Evolutionary conservation across 2,888 invertebrate genomes (phyloP), one percentile per base, ranked within the genome.

Genomic region (Diplazon laetatorius): DNA sequence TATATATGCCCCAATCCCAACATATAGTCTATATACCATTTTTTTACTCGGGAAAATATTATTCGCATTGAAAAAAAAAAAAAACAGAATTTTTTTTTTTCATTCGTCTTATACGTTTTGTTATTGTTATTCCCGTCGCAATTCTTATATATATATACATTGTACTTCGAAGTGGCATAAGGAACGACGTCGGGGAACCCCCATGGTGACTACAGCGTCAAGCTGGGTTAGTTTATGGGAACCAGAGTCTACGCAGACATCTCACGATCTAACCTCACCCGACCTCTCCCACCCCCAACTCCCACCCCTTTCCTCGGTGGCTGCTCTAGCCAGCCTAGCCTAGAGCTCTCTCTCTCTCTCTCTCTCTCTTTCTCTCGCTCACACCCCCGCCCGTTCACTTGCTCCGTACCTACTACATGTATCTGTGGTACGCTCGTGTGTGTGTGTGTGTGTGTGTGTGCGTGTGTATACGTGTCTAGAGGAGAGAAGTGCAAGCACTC

Each of bases 401-500:
- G 18, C 59, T 60, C 37, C 18, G 44, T 60, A n/a, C n/a, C n/a
- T 46, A 35, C 46, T 60, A 65, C 52, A 20, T 52, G 18, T 66
- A 35, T 46, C 39, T 62, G 55, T 46, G 37, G 20, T n/a, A n/a
- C n/a, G 25, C 42, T 37, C 60, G 22, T 10, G 52, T 75, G 57
- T n/a, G n/a, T n/a, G n/a, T n/a, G n/a, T n/a, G n/a, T n/a, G n/a
- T n/a, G n/a, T n/a, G n/a, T n/a, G n/a, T n/a, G n/a, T n/a, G n/a
- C n/a, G n/a, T n/a, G n/a, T n/a, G n/a, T 75, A 60, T 79, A 75
- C 44, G 87, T 86, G 86, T 86, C 25, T 10, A 87, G 87, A 72
- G 71, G 55, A 79, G 87, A 87, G 88, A 88, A 90, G 89, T 90
- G 89, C 89, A 90, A n/a, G 88, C 89, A 90, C 89, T 90, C 90